Base-by-base conservation (phyloP, 1,140 invertebrate species). In the Cydia fagiglandana region DNA sequence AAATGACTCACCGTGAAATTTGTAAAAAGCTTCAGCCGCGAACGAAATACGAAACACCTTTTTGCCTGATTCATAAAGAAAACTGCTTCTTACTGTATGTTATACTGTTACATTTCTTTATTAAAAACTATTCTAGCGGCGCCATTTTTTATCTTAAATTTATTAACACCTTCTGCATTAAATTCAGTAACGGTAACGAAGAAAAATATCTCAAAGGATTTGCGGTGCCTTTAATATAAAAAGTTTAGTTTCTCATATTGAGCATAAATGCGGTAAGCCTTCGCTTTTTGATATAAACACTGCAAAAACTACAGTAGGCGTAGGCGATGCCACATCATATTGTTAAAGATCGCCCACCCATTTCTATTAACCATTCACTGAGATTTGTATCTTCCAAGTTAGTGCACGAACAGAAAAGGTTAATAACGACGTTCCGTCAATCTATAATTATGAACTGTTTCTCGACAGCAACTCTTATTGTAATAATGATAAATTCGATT, bases 31-130 rank as follows among this genome's bases (percentile, higher is more conserved):
- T 66, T 15, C n/a, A 41, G 24, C 30, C 4, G 66, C 66, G 66
- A 70, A 38, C 9, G n/a, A 17, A 70, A 70, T 70, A 41, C n/a
- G 66, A 70, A 68, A 45, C 66, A 41, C 66, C 66, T 70, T 70
- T 70, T 70, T 70, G 34, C 38, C 38, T 70, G 66, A 70, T 41
- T 70, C 66, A 70, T 70, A 38, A 68, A 70, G 30, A 70, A 70
- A 38, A 70, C 66, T 64, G 28, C 9, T 70, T 70, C 66, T 17
- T 70, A 38, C 28, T 70, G 38, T 70, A 70, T 70, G 66, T 41
- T 70, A 70, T 70, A 70, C 66, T 45, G 66, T 70, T 70, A 70
- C 66, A 45, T 70, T 45, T 41, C 66, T 70, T 70, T 70, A 70
- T 70, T 34, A 70, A 70, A 70, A 70, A 34, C 30, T 17, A 70